Base-by-base conservation (phyloP, 2,113 vertebrate species). In the Chloropsis hardwickii region DNA sequence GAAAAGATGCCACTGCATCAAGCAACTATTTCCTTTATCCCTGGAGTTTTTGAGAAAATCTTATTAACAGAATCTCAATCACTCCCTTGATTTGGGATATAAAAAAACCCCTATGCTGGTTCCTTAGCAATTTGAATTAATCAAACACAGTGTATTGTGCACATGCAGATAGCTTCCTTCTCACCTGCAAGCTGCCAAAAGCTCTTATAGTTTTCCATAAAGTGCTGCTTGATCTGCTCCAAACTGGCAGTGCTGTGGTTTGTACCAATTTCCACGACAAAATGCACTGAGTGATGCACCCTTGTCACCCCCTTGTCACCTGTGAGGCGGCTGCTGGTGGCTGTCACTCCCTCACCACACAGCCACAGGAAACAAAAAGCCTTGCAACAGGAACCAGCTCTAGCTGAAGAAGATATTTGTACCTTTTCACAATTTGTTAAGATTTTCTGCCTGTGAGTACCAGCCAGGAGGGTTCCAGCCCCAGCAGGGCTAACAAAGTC, bases 81-180 rank as follows among this genome's bases (percentile, higher is more conserved):
- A 4, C 51, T 95, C 61, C 45, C 84, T 81, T 93, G 71, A 90
- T 94, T 91, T 66, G 40, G 14, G 48, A 81, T 20, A 23, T 39
- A 24, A 42, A 62, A 71, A 27, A 40, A 8, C 10, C 25, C 25
- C 39, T 69, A 65, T 86, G 29, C 57, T 35, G 54, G 91, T 91
- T 92, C 64, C 57, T 79, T 83, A 60, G 74, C 81, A 91, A 92
- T 90, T 94, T 89, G 81, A 95, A 89, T 95, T 78, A 82, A 95
- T 85, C 66, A 87, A 84, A 84, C 57, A 40, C 29, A 65, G 31
- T 12, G 7, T 5, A 31, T 35, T 65, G 48, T 65, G 40, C 60
- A 58, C 28, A 7, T 8, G 50, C 37, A 93, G 74, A 91, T 2
- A 79, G 18, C 60, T 90, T 72, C 25, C 35, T 83, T 74, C 73